These are phyloP conservation scores for Microtus richardsoni DNA, from an alignment of 2,113 vertebrate genomes.

Conservation along the genomic window DNA sequence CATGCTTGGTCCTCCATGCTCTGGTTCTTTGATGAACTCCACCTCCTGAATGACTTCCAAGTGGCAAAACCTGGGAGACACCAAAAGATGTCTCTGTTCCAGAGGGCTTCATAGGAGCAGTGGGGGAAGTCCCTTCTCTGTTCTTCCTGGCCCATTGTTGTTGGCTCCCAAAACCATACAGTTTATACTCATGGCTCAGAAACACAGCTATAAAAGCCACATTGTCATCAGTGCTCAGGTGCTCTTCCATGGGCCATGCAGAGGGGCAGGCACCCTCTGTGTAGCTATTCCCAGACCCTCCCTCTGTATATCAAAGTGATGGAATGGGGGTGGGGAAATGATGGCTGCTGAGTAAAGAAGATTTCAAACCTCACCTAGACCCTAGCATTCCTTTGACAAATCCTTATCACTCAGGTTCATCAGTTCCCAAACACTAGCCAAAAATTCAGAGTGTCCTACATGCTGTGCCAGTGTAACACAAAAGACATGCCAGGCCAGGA, in stretches of 20 bases:
- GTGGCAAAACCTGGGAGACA: neutral
- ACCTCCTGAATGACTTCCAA: neutral
- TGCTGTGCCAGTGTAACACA: neutral
- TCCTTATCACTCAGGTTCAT: neutral
- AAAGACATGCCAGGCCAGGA: neutral
- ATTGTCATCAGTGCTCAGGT: rapidly evolving
- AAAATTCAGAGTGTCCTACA: rapidly evolving
- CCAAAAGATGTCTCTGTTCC: neutral
- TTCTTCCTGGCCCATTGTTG: neutral
- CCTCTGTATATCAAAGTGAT: neutral
- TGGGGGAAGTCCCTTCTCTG: no score
- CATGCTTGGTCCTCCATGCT: neutral
- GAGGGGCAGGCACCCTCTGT: neutral
- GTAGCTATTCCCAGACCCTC: neutral
- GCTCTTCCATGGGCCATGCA: neutral
- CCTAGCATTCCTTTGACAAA: no score
- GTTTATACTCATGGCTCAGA: neutral
- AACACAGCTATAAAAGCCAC: neutral
- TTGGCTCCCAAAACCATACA: rapidly evolving
- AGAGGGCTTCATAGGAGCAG: neutral
- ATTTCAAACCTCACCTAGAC: neutral
- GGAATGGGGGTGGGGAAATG: neutral
- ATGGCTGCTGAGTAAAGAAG: neutral
- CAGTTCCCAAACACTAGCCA: neutral
- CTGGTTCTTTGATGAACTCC: neutral